Evolutionary conservation across 2,888 invertebrate species (phyloP), one percentile per base, ranked within the genome.

Genomic region (Trisateles emortualis): DNA sequence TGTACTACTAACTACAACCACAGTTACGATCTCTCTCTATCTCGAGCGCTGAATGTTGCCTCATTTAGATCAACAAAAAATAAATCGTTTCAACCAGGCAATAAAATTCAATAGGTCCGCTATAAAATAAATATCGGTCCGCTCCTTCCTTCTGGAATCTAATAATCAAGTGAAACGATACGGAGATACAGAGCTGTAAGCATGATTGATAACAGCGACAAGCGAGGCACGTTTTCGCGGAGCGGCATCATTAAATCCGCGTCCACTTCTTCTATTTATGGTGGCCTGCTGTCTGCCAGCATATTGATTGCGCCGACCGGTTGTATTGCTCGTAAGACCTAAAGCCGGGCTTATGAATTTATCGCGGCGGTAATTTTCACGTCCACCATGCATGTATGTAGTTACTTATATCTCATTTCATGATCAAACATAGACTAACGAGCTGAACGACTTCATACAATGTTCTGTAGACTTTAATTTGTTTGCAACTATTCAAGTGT

Each of bases 261-360:
- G 76, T 76, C 78, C 76, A 83, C 79, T 80, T 79, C 84, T 87
- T 82, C 87, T 88, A 86, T 88, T 87, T 91, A 90, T 87, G 89
- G 90, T 83, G 81, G 76, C 74, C 68, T 67, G 83, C 78, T 84
- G 84, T 86, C 84, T 84, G 74, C 81, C 76, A 75, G 84, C 84
- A 83, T 90, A 90, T 87, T 87, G 89, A 89, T 87, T 82, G 79
- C 74, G 68, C 68, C 71, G 78, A 86, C 84, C 82, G 84, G 86
- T 85, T 79, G 58, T 59, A 51, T 61, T 35, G 61, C 64, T 64
- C 69, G 65, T 68, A 76, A 68, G 73, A 72, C 74, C 66, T 71
- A 68, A 71, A 69, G 58, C 64, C 32, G 43, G 46, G 54, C 46
- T 59, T 72, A 69, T 72, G 67, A 72, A 72, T 81, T 81, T 79